Evolutionary conservation across 2,888 invertebrate species (phyloP), one percentile per base, ranked within the genome.

Genomic region (Biston betularia): DNA sequence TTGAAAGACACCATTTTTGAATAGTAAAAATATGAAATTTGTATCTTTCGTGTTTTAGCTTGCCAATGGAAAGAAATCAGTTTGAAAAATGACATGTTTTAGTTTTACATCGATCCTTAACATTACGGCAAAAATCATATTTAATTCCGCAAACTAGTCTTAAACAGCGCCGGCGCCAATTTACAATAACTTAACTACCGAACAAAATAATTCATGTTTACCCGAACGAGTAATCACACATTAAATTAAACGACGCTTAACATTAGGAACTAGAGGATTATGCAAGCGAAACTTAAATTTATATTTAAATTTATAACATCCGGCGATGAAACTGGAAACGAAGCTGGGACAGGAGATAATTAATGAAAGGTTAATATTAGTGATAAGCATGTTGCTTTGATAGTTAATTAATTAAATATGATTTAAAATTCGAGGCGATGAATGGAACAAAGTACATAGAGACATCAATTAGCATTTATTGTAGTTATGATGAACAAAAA

Each of bases 201-300:
- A 49, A 53, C 46, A 9, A 65, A 59, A 65, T 59, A 45, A 60
- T 45, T 48, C 38, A 58, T 58, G 42, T 53, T 55, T 55, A 56
- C 61, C 40, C 5, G 48, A 14, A 59, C 61, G 65, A 61, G 45
- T 61, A 53, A 66, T 58, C 52, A 58, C 62, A 35, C 38, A 44
- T 65, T 56, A 60, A 55, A 50, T 45, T 55, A 62, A 62, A 50
- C 55, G 34, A 14, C 59, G 46, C 55, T 63, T 63, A 63, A 60
- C 59, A 56, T 55, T 63, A 63, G 63, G 63, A 63, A 59, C 55
- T 61, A 49, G 46, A 35, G 58, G 66, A 70, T 72, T 70, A 70
- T 65, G 72, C 70, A 69, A 72, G 70, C 64, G 52, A 62, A 68
- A 70, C 70, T 68, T 42, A 49, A 58, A 58, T 49, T 49, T 49